Evolutionary conservation across 2,797 vertebrate genomes (phyloP), one percentile per base, ranked within the genome.

Genomic region (Chaetodon trifasciatus): DNA sequence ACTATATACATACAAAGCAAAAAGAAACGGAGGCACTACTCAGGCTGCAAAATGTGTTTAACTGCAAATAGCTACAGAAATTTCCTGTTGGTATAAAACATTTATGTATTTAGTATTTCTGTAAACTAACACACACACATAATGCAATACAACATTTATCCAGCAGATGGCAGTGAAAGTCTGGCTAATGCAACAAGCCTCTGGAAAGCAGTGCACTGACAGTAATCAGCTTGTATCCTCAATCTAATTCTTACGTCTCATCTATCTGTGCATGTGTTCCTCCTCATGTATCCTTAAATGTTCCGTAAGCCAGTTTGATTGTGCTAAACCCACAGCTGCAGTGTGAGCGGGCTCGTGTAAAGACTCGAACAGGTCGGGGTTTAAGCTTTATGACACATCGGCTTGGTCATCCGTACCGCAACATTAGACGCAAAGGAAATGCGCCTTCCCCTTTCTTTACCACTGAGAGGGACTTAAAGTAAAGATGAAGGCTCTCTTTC

Each of bases 131-230:
- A 13, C 3, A 24, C 21, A 35, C 16, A 24, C 10, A 53, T 24
- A 24, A 52, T 76, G 57, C 50, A 84, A 58, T 81, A 17, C 17
- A 8, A 35, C 17, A 44, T 66, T 72, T 76, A 58, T 78, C 92
- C 95, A 93, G 80, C 74, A 93, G 95, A 78, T 93, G 94, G 92
- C 91, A 93, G 84, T 79, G 67, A 87, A 72, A 35, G 79, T 64
- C 65, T 68, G 58, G 39, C 37, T 24, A 3, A 75, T 61, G 8
- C 12, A 56, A 9, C 16, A 55, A 19, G 68, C 12, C n/a, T 49
- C 32, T 1, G 37, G 50, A 73, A 50, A 47, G 35, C 35, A 17
- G 40, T 24, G 52, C 15, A 40, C 2, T 53, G 21, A 79, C 68
- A 12, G 23, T 7, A 12, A 73, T 62, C 61, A 81, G 63, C 35